A percentile compares a stretch with the other conserved stretches of the same genome.
Evolutionary conservation across 2,113 vertebrate species (phyloP).

Genomic region (Copsychus sechellarum): DNA sequence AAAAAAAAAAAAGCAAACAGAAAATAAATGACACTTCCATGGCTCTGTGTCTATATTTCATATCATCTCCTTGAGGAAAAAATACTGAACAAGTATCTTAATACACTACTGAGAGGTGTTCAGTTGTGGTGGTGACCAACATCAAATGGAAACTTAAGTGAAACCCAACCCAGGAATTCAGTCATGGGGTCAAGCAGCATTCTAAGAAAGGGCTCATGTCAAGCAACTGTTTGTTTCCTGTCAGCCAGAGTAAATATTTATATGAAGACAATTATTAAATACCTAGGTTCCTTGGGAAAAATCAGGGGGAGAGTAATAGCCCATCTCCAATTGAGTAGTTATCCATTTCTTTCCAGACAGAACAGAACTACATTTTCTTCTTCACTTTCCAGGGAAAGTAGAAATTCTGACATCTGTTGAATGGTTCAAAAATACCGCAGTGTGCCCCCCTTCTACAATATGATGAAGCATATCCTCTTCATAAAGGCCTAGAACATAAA

Average conservation of each 20-base stretch:
- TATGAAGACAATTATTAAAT: not conserved
- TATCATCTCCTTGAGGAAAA: not conserved
- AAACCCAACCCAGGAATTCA: not conserved
- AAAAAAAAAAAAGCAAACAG: not conserved
- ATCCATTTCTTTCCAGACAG: not conserved
- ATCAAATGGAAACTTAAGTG: not conserved
- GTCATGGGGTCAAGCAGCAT: not conserved
- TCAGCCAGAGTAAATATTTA: not conserved
- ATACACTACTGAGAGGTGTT: not conserved
- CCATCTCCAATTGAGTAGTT: not conserved
- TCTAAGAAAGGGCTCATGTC: not conserved
- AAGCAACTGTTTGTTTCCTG: not conserved
- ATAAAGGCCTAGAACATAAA: not conserved
- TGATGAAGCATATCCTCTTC: not conserved
- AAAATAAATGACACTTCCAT: rapidly evolving
- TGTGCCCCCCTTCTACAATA: not conserved
- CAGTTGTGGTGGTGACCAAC: not conserved
- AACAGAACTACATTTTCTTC: not conserved
- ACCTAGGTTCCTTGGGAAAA: not conserved
- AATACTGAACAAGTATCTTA: not conserved
- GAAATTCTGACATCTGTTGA: not conserved
- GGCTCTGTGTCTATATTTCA: not conserved
- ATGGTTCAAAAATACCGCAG: not conserved
- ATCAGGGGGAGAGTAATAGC: not conserved
- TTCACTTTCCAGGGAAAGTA: not conserved